Evolutionary conservation across 30 jellyfish, hydroid and myxozoan species (phyloP).

Genomic region (Pseudorhiza aurosa): DNA sequence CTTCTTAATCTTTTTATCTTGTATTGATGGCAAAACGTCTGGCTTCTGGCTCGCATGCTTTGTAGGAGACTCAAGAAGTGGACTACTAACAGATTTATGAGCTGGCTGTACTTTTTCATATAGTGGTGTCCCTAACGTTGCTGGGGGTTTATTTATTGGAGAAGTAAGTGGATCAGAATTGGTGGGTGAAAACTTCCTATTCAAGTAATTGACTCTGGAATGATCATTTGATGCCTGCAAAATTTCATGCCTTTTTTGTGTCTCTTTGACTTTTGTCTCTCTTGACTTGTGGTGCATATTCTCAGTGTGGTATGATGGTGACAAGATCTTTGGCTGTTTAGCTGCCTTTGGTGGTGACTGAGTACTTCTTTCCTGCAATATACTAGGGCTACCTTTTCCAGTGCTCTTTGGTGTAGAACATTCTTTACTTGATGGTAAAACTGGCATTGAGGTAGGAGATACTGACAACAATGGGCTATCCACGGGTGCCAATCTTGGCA

Average conservation of each 20-base stretch:
- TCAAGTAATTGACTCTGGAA: background rate
- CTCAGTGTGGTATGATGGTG: constrained; percentile 23
- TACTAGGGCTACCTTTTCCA: background rate
- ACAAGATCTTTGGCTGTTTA: constrained; percentile 5
- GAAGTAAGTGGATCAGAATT: constrained; percentile 9
- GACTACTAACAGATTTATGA: constrained; percentile 16
- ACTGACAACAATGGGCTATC: constrained; percentile 16
- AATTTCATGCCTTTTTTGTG: background rate
- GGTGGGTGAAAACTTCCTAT: background rate
- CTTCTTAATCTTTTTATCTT: constrained; percentile 28
- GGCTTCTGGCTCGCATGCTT: constrained; percentile 4
- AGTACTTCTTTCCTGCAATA: background rate
- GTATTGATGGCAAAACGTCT: background rate
- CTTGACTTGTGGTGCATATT: background rate
- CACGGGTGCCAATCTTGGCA: constrained; percentile 68
- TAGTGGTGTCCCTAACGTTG: background rate
- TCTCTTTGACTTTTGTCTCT: background rate
- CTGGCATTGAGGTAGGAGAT: background rate
- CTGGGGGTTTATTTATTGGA: constrained; percentile 1
- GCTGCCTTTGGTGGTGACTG: constrained; percentile 16
- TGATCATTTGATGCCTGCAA: background rate
- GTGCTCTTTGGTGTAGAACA: background rate
- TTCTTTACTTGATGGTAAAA: background rate
- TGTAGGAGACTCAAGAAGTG: background rate
- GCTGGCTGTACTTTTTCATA: background rate